These are phyloP conservation scores for Mustelus asterias DNA, from an alignment of 2,113 vertebrate genomes.

Conservation along the genomic window DNA sequence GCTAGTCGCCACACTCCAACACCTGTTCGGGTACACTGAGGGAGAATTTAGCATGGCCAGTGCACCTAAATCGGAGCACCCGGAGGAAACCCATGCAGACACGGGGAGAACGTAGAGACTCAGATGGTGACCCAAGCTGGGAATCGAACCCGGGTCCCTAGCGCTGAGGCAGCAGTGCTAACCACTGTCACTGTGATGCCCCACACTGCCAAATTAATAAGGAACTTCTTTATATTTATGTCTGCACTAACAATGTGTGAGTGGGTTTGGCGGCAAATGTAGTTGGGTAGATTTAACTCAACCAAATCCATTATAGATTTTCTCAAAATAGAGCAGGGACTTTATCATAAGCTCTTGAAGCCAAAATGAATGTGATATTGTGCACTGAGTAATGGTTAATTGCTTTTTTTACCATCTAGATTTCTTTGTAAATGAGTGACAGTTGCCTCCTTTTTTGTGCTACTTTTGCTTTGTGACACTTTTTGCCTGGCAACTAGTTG, in stretches of 20 bases:
- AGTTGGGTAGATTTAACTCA: background rate
- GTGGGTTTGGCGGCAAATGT: background rate
- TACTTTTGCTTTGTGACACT: background rate
- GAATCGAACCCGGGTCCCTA: no score
- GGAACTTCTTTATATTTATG: background rate
- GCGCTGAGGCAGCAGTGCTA: no score
- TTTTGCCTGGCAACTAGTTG: background rate
- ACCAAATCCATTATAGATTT: background rate
- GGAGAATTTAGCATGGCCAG: no score
- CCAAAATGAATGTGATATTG: background rate
- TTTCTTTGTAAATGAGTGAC: background rate
- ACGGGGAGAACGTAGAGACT: no score
- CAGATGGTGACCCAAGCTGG: no score
- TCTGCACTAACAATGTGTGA: background rate
- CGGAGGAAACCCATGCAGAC: no score
- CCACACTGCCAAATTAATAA: no score
- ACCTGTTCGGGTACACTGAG: no score
- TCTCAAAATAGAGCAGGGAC: background rate
- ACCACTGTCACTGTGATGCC: no score
- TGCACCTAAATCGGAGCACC: no score
- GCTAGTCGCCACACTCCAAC: no score
- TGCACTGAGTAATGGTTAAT: background rate
- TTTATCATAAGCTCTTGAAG: background rate
- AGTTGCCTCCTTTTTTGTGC: background rate
- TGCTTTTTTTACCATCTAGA: background rate